Evolutionary conservation across 2,113 vertebrate genomes (phyloP).

Genomic region (Sphaerodactylus townsendi): DNA sequence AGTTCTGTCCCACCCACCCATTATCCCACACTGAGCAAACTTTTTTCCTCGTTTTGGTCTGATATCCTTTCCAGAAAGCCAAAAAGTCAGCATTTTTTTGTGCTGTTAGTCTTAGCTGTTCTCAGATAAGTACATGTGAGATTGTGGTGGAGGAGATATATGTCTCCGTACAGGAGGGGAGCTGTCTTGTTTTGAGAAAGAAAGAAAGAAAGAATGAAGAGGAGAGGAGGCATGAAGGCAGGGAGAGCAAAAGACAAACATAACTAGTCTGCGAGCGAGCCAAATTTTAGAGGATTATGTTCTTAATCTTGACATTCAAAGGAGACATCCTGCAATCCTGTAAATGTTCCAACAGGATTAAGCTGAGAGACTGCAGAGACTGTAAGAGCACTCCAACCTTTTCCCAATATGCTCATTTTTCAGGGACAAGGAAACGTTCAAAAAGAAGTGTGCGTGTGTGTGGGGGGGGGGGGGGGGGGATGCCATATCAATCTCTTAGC

Average conservation of each 20-base stretch:
- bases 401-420: conserved; percentile 56
- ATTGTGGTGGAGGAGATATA: background rate
- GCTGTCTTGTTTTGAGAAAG: background rate
- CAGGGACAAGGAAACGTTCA: conserved; percentile 2
- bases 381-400: conserved; percentile 38
- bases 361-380: conserved; percentile 28
- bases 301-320: conserved; percentile 68
- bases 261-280: conserved; percentile 31
- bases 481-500: conserved; percentile 6
- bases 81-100: background rate
- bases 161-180: background rate
- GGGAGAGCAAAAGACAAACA: conserved; percentile 19
- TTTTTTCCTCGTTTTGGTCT: background rate
- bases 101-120: background rate
- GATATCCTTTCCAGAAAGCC: background rate
- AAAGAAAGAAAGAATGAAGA: background rate
- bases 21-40: background rate
- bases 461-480: too few species aligned
- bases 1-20: too few species aligned
- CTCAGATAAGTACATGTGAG: background rate
- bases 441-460: too few species aligned
- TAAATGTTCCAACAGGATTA: conserved; percentile 61
- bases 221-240: background rate
- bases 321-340: conserved; percentile 25
- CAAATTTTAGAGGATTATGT: conserved; percentile 61